phyloP scores from a whole-genome alignment of 2,888 invertebrate genomes.

The Villa cingulata region DNA sequence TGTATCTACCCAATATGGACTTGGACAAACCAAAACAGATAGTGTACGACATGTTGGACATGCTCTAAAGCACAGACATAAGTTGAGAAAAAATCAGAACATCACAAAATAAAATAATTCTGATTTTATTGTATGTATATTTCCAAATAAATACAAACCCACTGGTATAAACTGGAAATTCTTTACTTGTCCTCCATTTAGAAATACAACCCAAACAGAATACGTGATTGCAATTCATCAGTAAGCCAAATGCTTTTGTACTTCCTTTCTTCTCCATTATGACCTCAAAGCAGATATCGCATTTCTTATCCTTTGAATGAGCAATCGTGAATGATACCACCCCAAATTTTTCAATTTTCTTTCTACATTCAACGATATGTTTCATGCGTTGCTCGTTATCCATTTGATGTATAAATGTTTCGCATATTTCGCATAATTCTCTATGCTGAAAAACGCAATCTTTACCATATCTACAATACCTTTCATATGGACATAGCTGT shows the following conservation, averaged over 20 bases:
- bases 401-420: constrained; percentile 53
- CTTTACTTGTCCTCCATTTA: constrained; percentile 61
- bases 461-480: constrained; percentile 19
- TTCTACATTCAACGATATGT: constrained; percentile 55
- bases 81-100: constrained; percentile 2
- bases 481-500: constrained; percentile 23
- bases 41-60: constrained; percentile 74
- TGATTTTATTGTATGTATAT: no score
- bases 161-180: no score
- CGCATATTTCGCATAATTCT: constrained; percentile 64
- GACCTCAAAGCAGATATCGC: constrained; percentile 74
- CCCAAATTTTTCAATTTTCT: constrained; percentile 65
- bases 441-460: constrained; percentile 56
- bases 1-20: constrained; percentile 69
- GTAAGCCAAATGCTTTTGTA: constrained; percentile 68
- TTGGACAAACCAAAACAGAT: constrained; percentile 75
- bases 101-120: constrained; percentile 6
- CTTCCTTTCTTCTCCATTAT: constrained; percentile 51
- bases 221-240: constrained; percentile 76
- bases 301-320: constrained; percentile 62
- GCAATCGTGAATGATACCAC: constrained; percentile 68
- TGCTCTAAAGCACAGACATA: no score
- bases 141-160: no score
- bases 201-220: no score
- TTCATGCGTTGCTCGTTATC: constrained; percentile 47